Evolutionary conservation across 2,888 invertebrate genomes (phyloP).

Genomic region (Oscheius sp.): DNA sequence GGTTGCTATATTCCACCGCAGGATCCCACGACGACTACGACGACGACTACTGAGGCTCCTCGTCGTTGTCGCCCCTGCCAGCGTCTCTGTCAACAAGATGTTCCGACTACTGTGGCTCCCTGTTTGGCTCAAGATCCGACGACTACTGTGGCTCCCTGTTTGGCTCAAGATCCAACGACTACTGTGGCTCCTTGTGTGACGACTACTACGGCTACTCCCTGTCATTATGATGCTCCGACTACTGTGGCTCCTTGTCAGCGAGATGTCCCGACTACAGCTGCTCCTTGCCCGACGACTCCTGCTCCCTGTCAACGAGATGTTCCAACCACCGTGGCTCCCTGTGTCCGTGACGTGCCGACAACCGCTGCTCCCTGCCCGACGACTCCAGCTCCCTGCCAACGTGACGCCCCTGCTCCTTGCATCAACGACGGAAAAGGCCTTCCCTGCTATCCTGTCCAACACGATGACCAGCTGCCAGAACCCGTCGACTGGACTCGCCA

Average conservation of each 20-base stretch:
- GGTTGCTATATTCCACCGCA: too few species aligned
- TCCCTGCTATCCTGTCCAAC: too few species aligned
- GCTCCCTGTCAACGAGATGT: neutral
- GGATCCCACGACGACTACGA: slow-evolving; percentile 12
- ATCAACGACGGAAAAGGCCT: too few species aligned
- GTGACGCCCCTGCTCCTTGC: neutral
- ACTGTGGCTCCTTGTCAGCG: neutral
- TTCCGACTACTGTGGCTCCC: slow-evolving; percentile 1
- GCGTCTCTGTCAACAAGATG: neutral
- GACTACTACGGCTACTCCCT: neutral
- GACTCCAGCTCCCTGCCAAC: neutral
- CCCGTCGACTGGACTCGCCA: too few species aligned
- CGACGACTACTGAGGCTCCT: neutral
- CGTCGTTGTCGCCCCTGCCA: too few species aligned
- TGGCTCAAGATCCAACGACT: neutral
- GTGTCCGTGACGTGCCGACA: neutral
- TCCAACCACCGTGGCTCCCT: neutral
- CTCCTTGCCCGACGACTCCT: neutral
- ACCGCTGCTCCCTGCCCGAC: slow-evolving; percentile 4
- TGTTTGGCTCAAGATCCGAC: neutral
- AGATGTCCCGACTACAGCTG: slow-evolving; percentile 7
- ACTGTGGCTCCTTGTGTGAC: neutral
- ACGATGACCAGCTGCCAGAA: too few species aligned
- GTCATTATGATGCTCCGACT: neutral
- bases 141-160: neutral